phyloP scores from a whole-genome alignment of 2,113 vertebrate species.

The Pontoporia blainvillei region DNA sequence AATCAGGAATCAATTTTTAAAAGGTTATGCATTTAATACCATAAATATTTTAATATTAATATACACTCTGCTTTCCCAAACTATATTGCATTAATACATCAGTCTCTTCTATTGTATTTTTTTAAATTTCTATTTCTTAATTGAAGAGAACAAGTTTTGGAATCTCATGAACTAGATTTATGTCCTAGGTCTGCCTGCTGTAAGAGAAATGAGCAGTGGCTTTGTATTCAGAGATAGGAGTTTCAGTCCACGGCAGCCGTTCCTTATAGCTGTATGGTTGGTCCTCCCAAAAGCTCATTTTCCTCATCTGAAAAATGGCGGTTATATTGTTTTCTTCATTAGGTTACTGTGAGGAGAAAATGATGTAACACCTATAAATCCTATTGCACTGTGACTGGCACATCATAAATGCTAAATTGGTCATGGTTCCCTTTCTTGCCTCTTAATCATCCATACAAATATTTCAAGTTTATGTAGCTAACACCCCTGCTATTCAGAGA shows the following conservation, averaged over 20 bases:
- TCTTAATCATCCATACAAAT: background rate
- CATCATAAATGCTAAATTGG: background rate
- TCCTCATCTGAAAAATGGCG: background rate
- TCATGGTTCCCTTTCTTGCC: background rate
- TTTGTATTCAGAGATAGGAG: background rate
- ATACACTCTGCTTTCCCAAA: background rate
- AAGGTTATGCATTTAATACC: background rate
- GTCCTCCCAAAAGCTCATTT: background rate
- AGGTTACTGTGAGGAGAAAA: background rate
- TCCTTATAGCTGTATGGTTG: background rate
- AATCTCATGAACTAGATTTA: background rate
- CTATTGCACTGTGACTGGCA: background rate
- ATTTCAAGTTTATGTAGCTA: background rate
- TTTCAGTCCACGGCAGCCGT: rapidly evolving
- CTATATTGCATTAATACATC: background rate
- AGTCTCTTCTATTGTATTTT: background rate
- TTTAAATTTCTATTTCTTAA: background rate
- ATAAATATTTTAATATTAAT: background rate
- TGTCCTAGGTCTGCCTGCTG: background rate
- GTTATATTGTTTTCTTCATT: background rate
- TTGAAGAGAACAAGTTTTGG: background rate
- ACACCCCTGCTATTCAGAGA: background rate
- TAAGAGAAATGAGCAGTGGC: background rate
- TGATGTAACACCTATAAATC: conserved; percentile 51
- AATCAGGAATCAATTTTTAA: background rate